Conservation (phyloP, 2,113 vertebrate species). For the Cnemophilus loriae region DNA sequence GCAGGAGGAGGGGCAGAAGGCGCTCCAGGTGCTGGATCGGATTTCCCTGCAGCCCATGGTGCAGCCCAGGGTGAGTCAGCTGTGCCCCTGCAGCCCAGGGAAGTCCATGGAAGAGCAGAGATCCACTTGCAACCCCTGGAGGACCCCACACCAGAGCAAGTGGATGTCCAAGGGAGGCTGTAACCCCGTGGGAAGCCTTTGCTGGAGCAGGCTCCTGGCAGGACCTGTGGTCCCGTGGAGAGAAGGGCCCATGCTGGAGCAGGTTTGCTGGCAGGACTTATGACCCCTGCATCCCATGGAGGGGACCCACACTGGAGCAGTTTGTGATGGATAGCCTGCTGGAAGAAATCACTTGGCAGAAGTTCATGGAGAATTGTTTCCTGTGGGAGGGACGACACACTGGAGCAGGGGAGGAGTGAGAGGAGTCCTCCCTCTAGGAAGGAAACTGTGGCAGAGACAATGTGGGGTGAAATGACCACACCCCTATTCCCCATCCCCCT, state of each 20-base stretch:
- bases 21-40: background rate
- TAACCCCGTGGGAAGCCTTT: rapidly evolving
- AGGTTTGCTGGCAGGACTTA: background rate
- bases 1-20: background rate
- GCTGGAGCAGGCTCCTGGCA: background rate
- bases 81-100: background rate
- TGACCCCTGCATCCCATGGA: background rate
- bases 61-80: background rate
- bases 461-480: background rate
- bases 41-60: background rate
- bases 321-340: background rate
- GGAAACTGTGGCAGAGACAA: background rate
- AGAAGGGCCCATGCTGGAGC: background rate
- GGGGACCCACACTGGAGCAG: background rate
- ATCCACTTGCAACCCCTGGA: background rate
- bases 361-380: background rate
- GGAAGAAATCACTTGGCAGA: background rate
- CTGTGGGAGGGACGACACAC: background rate
- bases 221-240: background rate
- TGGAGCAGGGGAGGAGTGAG: background rate
- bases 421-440: background rate
- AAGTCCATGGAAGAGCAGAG: background rate
- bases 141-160: background rate
- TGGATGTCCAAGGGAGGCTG: background rate
- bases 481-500: background rate